A percentile compares a stretch with the other conserved stretches of the same genome.
Evolutionary conservation across 2,113 vertebrate genomes (phyloP).

Genomic region (Trachemys scripta): DNA sequence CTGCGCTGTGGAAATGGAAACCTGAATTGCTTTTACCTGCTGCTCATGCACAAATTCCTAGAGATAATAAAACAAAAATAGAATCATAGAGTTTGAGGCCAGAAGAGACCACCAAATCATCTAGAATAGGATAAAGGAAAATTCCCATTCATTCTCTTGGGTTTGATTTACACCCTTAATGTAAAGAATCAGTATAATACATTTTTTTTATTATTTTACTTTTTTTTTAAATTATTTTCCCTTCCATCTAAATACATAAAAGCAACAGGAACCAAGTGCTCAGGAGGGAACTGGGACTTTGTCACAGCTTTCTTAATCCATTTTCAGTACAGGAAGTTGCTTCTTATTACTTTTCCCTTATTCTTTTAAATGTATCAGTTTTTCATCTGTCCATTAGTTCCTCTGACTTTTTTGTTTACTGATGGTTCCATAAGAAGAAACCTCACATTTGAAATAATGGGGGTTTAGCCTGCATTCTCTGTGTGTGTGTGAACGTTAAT

Average conservation of each 20-base stretch:
- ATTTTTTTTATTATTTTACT: rapidly evolving
- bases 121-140: neutral
- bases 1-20: neutral
- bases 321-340: neutral
- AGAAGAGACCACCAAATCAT: neutral
- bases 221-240: neutral
- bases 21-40: neutral
- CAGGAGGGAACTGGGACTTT: neutral
- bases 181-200: neutral
- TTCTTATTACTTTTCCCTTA: neutral
- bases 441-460: neutral
- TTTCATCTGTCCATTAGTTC: neutral
- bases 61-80: neutral
- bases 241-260: neutral
- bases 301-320: neutral
- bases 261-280: neutral
- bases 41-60: neutral
- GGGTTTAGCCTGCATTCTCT: neutral
- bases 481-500: neutral
- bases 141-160: neutral
- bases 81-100: neutral
- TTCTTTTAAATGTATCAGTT: neutral
- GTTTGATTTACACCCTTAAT: neutral
- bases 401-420: neutral
- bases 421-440: neutral